These are phyloP conservation scores for Erythrocercus mccallii DNA, from an alignment of 2,113 vertebrate species.

Conservation along the genomic window DNA sequence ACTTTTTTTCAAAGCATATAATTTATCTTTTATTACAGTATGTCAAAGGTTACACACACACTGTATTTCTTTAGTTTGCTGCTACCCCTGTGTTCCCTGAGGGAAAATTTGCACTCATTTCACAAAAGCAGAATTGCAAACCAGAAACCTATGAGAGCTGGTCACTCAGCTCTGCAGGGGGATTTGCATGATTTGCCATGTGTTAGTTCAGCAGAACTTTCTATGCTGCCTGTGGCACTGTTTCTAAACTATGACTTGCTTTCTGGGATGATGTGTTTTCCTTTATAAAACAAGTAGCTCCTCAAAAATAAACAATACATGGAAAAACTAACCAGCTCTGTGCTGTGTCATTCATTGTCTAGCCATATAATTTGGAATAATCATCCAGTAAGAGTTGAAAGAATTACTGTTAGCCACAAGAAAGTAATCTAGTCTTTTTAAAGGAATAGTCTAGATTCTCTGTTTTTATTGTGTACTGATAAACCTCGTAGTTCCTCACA, in stretches of 20 bases:
- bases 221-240: neutral
- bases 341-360: neutral
- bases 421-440: neutral
- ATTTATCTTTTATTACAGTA: neutral
- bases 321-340: neutral
- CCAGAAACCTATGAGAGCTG: neutral
- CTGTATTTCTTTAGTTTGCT: neutral
- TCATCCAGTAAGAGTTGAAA: neutral
- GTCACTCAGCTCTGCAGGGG: neutral
- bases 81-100: neutral
- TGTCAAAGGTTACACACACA: neutral
- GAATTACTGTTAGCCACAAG: neutral
- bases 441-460: neutral
- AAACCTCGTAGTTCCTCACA: neutral
- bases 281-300: neutral
- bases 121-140: conserved; percentile 26
- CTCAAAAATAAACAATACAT: neutral
- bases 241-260: neutral
- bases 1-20: neutral
- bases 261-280: neutral
- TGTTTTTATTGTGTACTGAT: neutral
- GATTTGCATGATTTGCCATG: conserved; percentile 31
- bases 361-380: neutral
- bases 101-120: conserved; percentile 11
- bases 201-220: conserved; percentile 28